Evolutionary conservation across 2,797 vertebrate genomes (phyloP).

Genomic region (Gallinago solitaria): DNA sequence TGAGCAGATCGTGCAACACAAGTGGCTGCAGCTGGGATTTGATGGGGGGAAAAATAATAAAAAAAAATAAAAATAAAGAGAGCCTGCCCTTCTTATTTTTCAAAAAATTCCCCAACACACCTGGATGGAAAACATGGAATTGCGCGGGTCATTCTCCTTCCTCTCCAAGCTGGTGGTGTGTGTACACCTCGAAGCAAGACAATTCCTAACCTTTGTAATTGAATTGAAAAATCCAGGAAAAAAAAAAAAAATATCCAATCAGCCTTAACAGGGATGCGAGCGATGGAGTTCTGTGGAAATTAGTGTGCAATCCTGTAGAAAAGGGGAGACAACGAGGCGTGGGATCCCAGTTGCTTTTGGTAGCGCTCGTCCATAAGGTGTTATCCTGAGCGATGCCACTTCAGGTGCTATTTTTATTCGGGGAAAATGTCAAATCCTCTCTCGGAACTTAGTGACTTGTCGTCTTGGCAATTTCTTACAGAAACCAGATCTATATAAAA

Average conservation of each 20-base stretch:
- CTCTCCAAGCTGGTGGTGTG: accelerated
- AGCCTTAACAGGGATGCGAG: neutral
- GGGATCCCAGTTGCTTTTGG: neutral
- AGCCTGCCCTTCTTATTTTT: neutral
- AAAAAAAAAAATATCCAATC: neutral
- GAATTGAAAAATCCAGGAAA: no score
- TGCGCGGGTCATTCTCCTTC: accelerated
- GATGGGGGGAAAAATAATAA: no score
- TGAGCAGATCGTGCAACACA: neutral
- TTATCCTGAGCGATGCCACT: conserved; percentile 37
- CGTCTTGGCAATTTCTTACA: conserved; percentile 41
- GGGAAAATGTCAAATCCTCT: conserved; percentile 59
- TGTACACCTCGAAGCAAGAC: neutral
- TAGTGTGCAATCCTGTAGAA: neutral
- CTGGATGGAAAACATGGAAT: accelerated
- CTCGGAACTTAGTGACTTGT: conserved; percentile 51
- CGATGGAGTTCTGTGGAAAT: neutral
- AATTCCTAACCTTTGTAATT: neutral
- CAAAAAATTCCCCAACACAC: neutral
- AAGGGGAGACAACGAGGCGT: neutral
- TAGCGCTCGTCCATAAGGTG: conserved; percentile 32
- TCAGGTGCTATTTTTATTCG: conserved; percentile 69
- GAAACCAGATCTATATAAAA: conserved; percentile 37
- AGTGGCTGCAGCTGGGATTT: neutral
- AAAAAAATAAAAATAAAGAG: no score